These are phyloP conservation scores for Sicus ferrugineus DNA, from an alignment of 2,888 invertebrate genomes.

Conservation along the genomic window DNA sequence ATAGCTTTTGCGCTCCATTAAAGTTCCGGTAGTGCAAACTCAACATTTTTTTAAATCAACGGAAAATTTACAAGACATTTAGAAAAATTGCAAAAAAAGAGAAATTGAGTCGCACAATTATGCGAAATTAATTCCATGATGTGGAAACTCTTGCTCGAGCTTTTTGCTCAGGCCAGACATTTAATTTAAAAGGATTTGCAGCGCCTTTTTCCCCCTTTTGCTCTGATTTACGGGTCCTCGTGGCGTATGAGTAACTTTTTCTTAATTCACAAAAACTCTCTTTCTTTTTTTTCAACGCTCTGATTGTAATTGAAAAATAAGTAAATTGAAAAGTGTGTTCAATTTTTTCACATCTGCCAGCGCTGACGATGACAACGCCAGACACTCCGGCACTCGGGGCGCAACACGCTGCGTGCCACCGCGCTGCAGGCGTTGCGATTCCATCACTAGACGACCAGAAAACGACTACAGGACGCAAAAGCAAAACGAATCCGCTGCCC, in stretches of 20 bases:
- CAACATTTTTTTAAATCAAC: conserved; percentile 2
- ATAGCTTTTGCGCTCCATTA: conserved; percentile 16
- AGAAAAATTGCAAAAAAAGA: no score
- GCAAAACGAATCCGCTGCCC: background rate
- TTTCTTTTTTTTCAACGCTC: background rate
- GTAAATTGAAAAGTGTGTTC: background rate
- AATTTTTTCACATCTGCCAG: background rate
- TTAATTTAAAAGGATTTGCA: no score
- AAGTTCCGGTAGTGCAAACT: conserved; percentile 15
- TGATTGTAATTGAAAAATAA: background rate
- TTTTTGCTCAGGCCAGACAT: no score
- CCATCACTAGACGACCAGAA: no score
- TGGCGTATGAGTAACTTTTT: conserved; percentile 12
- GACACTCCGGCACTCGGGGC: no score
- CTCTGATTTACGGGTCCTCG: background rate
- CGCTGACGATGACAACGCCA: no score
- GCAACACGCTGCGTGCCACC: no score
- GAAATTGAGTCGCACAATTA: no score
- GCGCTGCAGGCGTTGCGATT: background rate
- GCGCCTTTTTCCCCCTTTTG: background rate
- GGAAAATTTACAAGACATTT: background rate
- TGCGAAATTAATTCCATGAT: no score
- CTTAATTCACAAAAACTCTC: conserved; percentile 3
- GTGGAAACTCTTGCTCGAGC: no score
- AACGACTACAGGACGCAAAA: background rate